phyloP scores from a whole-genome alignment of 2,113 vertebrate genomes.

The Rana temporaria region DNA sequence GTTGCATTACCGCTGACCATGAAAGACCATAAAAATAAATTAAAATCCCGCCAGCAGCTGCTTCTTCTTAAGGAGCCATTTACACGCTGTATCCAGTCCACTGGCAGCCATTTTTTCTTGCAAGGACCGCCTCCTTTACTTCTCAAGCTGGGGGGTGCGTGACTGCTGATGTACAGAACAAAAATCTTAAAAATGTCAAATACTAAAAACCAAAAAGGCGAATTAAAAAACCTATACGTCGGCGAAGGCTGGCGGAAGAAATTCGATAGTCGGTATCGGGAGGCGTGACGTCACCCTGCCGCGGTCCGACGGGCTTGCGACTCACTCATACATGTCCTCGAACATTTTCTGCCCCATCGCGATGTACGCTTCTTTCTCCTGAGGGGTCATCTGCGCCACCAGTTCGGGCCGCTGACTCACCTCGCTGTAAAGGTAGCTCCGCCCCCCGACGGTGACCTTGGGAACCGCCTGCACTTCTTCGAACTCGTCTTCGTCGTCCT shows the following conservation, averaged over 20 bases:
- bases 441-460: constrained; percentile 86
- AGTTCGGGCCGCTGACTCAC: constrained; percentile 94
- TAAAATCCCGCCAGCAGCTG: no score
- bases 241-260: not conserved
- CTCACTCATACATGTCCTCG: constrained; percentile 94
- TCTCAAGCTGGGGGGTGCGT: not conserved
- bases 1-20: no score
- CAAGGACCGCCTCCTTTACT: not conserved
- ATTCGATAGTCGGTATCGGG: not conserved
- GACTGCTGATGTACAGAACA: no score
- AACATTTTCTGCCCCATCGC: constrained; percentile 94
- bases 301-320: not conserved
- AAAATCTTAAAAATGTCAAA: not conserved
- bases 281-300: no score
- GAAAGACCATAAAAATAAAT: no score
- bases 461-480: constrained; percentile 91
- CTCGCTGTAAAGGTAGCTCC: constrained; percentile 83
- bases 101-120: not conserved
- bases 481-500: constrained; percentile 90
- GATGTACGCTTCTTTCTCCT: constrained; percentile 96
- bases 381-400: constrained; percentile 91
- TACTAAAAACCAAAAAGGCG: not conserved
- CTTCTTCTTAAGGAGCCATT: no score
- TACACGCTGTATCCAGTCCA: no score
- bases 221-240: not conserved